phyloP scores from a whole-genome alignment of 2,113 vertebrate genomes.

The Megaceryle maxima region DNA sequence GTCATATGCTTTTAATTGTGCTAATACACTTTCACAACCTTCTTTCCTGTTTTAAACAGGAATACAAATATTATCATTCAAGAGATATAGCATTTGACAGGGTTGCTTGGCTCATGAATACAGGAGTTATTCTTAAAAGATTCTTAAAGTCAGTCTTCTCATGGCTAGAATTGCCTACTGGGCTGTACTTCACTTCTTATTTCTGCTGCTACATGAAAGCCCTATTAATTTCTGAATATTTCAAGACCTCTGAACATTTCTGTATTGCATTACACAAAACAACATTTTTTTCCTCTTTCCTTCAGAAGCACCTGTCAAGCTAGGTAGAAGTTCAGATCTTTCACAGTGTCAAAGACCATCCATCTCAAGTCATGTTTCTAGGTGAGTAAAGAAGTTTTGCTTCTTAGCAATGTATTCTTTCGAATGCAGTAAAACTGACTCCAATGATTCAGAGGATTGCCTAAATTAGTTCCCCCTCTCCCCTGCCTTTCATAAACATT shows the following conservation, averaged over 20 bases:
- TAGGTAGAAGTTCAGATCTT: not conserved
- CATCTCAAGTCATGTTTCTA: not conserved
- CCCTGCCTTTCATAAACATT: not conserved
- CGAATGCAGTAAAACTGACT: not conserved
- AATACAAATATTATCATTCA: not conserved
- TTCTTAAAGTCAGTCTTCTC: not conserved
- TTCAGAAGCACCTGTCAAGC: not conserved
- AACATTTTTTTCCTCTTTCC: not conserved
- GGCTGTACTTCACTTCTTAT: not conserved
- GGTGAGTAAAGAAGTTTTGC: not conserved
- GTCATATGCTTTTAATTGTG: not conserved
- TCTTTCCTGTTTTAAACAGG: not conserved
- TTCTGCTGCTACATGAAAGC: not conserved
- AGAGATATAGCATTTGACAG: not conserved
- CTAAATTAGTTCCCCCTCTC: not conserved
- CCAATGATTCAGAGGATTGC: not conserved
- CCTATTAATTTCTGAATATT: not conserved
- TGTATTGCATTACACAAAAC: not conserved
- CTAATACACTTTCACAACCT: not conserved
- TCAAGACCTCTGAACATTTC: not conserved
- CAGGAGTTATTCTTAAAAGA: not conserved
- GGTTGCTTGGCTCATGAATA: not conserved
- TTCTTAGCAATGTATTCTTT: not conserved
- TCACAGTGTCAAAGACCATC: not conserved
- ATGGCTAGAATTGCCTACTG: not conserved